Evolutionary conservation across 2,797 vertebrate species (phyloP), one percentile per base, ranked within the genome.

Genomic region (Pipistrellus pipistrellus): DNA sequence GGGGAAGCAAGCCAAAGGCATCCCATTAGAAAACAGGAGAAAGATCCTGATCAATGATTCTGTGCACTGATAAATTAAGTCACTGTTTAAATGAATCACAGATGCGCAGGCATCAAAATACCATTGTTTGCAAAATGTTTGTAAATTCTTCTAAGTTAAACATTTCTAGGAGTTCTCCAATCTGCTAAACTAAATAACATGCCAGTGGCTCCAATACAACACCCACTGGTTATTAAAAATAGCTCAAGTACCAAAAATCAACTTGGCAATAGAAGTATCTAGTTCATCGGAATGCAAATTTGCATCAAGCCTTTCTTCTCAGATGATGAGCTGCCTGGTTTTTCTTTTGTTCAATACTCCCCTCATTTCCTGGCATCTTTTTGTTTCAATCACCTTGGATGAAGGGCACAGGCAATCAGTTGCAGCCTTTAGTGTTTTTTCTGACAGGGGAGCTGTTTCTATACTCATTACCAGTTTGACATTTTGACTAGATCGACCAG

Each of bases 101-200:
- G 92, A 97, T 96, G 69, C 96, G 81, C 75, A 6, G 92, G 85
- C 96, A 97, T 95, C 96, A 96, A 97, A 98, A 97, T 96, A 97
- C 94, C 86, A 91, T 91, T 97, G 97, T 98, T 98, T 97, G 95
- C 96, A 98, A 98, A 98, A 97, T 95, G 96, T 98, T 98, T 97
- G 91, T 91, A 86, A 97, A 94, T 94, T 92, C 92, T 97, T 96
- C 73, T 81, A 87, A 95, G 81, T 83, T 91, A 97, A 97, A 97
- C 92, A 96, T 97, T 93, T 97, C 96, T 96, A 97, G 93, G 98
- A 97, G 92, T 96, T 92, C 88, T 97, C 85, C 97, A 97, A 97
- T 97, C 97, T 98, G 97, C 93, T 91, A 94, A 97, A 97, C 90
- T 83, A 85, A 93, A 88, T 25, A 80, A 90, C 51, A 78, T 82